Conservation (phyloP, 2,797 vertebrate species). For the Lutjanus campechanus region DNA sequence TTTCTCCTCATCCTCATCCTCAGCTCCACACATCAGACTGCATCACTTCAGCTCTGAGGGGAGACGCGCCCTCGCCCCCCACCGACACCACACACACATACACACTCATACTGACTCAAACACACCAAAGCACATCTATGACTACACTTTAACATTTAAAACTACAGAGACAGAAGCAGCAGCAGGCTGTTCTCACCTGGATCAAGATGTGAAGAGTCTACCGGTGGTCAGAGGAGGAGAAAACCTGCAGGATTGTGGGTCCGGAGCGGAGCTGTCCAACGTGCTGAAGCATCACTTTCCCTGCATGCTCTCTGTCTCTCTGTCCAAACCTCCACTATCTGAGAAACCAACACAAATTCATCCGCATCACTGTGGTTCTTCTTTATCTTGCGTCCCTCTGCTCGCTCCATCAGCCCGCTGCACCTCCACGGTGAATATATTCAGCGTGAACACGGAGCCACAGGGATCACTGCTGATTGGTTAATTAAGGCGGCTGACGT, state of each 20-base stretch:
- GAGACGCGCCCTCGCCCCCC: conserved; percentile 3
- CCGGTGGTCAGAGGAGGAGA: neutral
- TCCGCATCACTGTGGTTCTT: neutral
- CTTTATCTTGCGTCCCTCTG: neutral
- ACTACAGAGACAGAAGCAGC: neutral
- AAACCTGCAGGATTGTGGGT: neutral
- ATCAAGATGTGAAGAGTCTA: neutral
- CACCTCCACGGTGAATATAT: neutral
- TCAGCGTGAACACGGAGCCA: neutral
- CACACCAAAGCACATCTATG: neutral
- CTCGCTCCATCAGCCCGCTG: neutral
- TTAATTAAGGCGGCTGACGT: conserved; percentile 44
- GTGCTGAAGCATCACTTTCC: conserved; percentile 31
- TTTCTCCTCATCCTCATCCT: neutral
- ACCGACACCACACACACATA: too few species aligned
- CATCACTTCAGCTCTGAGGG: neutral
- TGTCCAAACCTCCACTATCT: too few species aligned
- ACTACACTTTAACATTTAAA: too few species aligned
- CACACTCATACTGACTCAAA: neutral
- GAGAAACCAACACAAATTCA: neutral
- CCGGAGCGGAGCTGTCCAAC: conserved; percentile 22
- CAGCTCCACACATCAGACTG: neutral
- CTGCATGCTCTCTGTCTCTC: too few species aligned
- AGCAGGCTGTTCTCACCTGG: conserved; percentile 9
- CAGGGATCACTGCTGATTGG: conserved; percentile 31